These are phyloP conservation scores for Cryptophagus acutangulus DNA, from an alignment of 2,888 invertebrate species.

Conservation along the genomic window DNA sequence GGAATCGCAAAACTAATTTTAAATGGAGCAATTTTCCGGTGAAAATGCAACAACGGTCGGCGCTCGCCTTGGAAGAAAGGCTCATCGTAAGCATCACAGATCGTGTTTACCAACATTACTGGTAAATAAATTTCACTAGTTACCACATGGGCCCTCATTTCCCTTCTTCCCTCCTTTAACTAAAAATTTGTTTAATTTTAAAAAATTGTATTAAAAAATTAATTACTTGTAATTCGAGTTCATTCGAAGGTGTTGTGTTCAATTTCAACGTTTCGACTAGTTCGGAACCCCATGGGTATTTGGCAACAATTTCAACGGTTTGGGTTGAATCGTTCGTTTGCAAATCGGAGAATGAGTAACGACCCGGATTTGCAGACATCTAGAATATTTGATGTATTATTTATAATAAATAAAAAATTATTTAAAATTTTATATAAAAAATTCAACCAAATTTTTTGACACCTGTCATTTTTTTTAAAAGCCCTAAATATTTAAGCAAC, in stretches of 20 bases:
- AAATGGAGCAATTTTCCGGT: conserved; percentile 70
- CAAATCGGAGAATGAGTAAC: conserved; percentile 61
- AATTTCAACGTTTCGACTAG: conserved; percentile 59
- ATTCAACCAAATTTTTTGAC: no score
- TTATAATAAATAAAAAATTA: no score
- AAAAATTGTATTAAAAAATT: conserved; percentile 3
- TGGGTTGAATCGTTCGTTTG: conserved; percentile 46
- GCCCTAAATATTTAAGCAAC: neutral
- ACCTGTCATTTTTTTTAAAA: neutral
- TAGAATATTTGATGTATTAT: no score
- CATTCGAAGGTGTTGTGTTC: conserved; percentile 29
- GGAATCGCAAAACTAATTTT: conserved; percentile 62
- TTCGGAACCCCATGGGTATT: conserved; percentile 59
- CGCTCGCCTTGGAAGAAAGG: conserved; percentile 46
- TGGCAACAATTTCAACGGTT: conserved; percentile 59
- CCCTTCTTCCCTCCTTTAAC: conserved; percentile 44
- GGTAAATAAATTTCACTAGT: conserved; percentile 52
- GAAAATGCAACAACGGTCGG: conserved; percentile 54
- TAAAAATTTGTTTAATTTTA: conserved; percentile 24
- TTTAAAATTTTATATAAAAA: no score
- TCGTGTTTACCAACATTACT: conserved; percentile 51
- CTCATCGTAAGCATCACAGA: conserved; percentile 57
- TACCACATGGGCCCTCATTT: conserved; percentile 43
- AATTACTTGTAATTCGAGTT: conserved; percentile 31
- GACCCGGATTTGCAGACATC: conserved; percentile 67